Evolutionary conservation across 2,113 vertebrate genomes (phyloP), one percentile per base, ranked within the genome.

Genomic region (Galeopterus variegatus): DNA sequence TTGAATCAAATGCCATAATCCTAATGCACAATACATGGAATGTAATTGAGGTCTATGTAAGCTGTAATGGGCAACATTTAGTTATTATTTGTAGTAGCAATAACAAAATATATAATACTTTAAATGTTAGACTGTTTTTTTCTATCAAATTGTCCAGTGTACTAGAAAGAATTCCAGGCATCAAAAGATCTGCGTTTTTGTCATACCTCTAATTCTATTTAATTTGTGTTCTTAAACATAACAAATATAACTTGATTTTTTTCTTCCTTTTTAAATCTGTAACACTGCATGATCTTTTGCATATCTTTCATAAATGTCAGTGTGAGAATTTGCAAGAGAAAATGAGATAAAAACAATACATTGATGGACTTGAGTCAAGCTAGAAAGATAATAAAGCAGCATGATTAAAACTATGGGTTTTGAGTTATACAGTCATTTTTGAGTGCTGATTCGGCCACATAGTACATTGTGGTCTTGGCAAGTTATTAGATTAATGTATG

Each of bases 231-330:
- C 45, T 85, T 91, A 82, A 91, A 77, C 13, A 50, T 11, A 87
- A 70, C 11, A 70, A 41, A 41, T 17, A 14, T 2, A 77, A 48
- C 4, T n/a, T 75, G 3, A 2, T 62, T 79, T 28, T 7, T 21
- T 45, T 62, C 56, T 28, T 65, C 6, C 11, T 52, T 85, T 91
- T 72, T 28, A 28, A 72, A 23, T 69, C 31, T 65, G 5, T 36
- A 73, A 67, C 26, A 95, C 41, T 88, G 17, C 5, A 69, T 52
- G 24, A 33, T 67, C 7, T 96, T 14, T 76, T 90, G 17, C 23
- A 94, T 56, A 19, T 21, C 23, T 93, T 95, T 94, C n/a, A 54
- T 82, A 88, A 95, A 48, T 85, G 15, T 84, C 48, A 81, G 26
- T 48, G 15, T 88, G 65, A 84, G 54, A 81, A 94, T 90, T 93